Base-by-base conservation (phyloP, 2,888 invertebrate species). In the Phlogophora meticulosa region DNA sequence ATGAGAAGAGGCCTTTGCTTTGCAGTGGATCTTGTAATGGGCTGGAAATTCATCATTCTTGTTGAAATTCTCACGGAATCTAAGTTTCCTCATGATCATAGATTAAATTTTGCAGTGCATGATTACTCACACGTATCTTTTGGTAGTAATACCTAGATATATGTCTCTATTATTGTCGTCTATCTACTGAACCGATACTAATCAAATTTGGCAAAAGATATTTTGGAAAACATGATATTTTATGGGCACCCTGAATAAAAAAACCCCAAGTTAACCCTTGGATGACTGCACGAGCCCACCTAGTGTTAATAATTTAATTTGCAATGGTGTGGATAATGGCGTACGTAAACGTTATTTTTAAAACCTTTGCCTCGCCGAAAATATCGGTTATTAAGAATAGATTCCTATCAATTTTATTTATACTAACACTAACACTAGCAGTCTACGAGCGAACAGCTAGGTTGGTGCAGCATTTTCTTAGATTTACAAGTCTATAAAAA, bases 51-150 rank as follows among this genome's bases (percentile, higher is more conserved):
- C 28, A 28, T 28, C 28, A 28, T 28, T 56, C 38, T 61, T 56
- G 58, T 64, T 80, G 52, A 49, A 71, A 51, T 68, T 73, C 65
- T 61, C 62, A 63, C 51, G 68, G 55, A 63, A 7, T 38, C 2
- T 17, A n/a, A n/a, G n/a, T 34, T 76, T 52, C 46, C 48, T 62
- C 56, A 34, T 57, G 38, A 34, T 57, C 43, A 51, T 10, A 32
- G 36, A 53, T 53, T 13, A n/a, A 9, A 11, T n/a, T 11, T 24
- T 42, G 20, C 20, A 15, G 15, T 11, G n/a, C n/a, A n/a, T n/a
- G n/a, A n/a, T n/a, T n/a, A n/a, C n/a, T n/a, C n/a, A n/a, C n/a
- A n/a, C n/a, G n/a, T n/a, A n/a, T n/a, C n/a, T n/a, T n/a, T n/a
- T n/a, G n/a, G n/a, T n/a, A n/a, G n/a, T n/a, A n/a, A n/a, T n/a